A percentile compares a stretch with the other conserved stretches of the same genome.
Evolutionary conservation across 1,140 invertebrate genomes (phyloP).

Genomic region (Heliconius nattereri): DNA sequence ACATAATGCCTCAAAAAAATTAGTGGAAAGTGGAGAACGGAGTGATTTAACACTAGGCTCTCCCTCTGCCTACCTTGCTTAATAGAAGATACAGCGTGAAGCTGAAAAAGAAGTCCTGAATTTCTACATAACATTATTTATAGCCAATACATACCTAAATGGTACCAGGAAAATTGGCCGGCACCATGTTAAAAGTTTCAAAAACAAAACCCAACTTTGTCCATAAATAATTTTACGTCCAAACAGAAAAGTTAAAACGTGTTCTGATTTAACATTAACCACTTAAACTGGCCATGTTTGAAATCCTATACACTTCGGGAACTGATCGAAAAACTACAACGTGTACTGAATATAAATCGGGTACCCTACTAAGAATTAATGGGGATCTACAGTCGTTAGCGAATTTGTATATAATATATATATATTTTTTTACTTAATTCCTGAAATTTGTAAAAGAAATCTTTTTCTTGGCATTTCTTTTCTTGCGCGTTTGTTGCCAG

Average conservation of each 20-base stretch:
- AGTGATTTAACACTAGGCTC: too few species aligned
- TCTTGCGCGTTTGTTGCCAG: too few species aligned
- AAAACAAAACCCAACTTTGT: slow-evolving; percentile 1
- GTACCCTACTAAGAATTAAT: slow-evolving; percentile 2
- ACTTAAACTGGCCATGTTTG: slow-evolving; percentile 17
- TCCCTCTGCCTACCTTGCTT: too few species aligned
- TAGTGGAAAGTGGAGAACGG: too few species aligned
- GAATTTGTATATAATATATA: too few species aligned
- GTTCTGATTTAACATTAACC: slow-evolving; percentile 10
- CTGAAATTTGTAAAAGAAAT: too few species aligned
- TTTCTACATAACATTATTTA: background rate
- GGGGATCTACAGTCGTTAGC: background rate
- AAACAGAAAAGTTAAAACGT: slow-evolving; percentile 13
- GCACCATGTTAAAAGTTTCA: background rate
- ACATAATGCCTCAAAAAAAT: too few species aligned
- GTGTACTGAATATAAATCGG: slow-evolving; percentile 18
- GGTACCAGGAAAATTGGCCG: background rate
- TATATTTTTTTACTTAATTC: too few species aligned
- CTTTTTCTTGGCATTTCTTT: too few species aligned
- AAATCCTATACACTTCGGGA: slow-evolving; percentile 12
- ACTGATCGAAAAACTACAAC: slow-evolving; percentile 17
- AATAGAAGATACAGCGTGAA: too few species aligned
- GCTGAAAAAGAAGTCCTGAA: background rate
- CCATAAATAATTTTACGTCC: slow-evolving; percentile 4
- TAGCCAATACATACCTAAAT: background rate